phyloP scores from a whole-genome alignment of 2,113 vertebrate species.

The Delphinapterus leucas region DNA sequence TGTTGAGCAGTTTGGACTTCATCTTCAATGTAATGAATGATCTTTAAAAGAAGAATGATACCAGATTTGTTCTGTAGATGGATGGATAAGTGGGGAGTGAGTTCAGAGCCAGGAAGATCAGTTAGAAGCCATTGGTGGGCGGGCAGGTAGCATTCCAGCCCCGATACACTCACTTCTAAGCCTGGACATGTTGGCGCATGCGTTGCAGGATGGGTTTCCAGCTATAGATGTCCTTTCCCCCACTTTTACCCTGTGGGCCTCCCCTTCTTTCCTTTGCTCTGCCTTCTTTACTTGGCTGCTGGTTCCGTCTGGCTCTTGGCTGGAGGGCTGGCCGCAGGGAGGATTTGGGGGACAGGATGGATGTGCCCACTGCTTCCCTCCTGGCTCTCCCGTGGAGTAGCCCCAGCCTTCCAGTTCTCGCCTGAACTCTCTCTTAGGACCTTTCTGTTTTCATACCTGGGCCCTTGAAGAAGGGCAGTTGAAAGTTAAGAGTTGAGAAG shows the following conservation, averaged over 20 bases:
- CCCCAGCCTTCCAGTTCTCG: not conserved
- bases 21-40: not conserved
- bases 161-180: not conserved
- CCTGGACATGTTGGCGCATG: not conserved
- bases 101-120: not conserved
- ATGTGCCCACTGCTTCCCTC: fast-evolving
- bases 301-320: not conserved
- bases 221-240: fast-evolving
- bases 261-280: not conserved
- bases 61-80: not conserved
- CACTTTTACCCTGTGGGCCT: not conserved
- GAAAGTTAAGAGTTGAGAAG: not conserved
- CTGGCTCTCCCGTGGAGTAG: not conserved
- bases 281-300: not conserved
- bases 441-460: not conserved
- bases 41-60: not conserved
- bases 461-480: not conserved
- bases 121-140: not conserved
- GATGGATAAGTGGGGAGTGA: not conserved
- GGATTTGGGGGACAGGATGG: not conserved
- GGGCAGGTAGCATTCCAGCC: no score
- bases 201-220: not conserved
- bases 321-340: not conserved
- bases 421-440: not conserved
- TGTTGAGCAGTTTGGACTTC: not conserved